Evolutionary conservation across 1,140 invertebrate genomes (phyloP), one percentile per base, ranked within the genome.

Genomic region (Dendroctonus valens): DNA sequence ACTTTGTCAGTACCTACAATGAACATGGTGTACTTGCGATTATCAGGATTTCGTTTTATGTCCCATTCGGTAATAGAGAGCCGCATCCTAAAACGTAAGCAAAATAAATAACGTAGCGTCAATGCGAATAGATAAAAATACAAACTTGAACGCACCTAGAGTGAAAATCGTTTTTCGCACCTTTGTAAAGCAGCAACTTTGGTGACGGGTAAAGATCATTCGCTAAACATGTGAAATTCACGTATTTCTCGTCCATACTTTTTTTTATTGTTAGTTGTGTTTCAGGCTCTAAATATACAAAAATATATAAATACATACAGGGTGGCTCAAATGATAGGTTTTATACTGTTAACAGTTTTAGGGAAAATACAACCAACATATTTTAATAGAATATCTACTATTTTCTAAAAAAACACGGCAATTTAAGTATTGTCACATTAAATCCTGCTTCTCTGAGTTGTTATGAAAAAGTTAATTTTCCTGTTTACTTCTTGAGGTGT

Each of bases 201-300:
- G 81, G 79, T 54, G 79, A 73, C 8, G 81, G 81, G 69, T 77
- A 82, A 8, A 80, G 75, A 26, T 80, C 78, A 4, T 70, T 63
- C 6, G 77, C 81, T 53, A 71, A 70, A 69, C 81, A 82, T 12
- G 78, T 80, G 51, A 81, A 78, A 69, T 81, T 81, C 6, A 81
- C 73, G 14, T 68, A 68, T 44, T 76, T 69, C 8, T 70, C 42
- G 50, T 69, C 68, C 41, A 50, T 52, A 38, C 68, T 69, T 69
- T 72, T 70, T 15, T 68, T 57, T 41, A 77, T 68, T 6, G 55
- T 53, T 51, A 78, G 53, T 5, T 68, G 48, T 11, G 51, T 61
- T 69, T 78, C 77, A 8, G 77, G 75, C 42, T 76, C 77, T 26
- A 26, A 26, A 26, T 26, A 26, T 26, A 3, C 26, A 26, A 26